These are phyloP conservation scores for Neomonachus schauinslandi DNA, from an alignment of 2,113 vertebrate species.

Conservation along the genomic window DNA sequence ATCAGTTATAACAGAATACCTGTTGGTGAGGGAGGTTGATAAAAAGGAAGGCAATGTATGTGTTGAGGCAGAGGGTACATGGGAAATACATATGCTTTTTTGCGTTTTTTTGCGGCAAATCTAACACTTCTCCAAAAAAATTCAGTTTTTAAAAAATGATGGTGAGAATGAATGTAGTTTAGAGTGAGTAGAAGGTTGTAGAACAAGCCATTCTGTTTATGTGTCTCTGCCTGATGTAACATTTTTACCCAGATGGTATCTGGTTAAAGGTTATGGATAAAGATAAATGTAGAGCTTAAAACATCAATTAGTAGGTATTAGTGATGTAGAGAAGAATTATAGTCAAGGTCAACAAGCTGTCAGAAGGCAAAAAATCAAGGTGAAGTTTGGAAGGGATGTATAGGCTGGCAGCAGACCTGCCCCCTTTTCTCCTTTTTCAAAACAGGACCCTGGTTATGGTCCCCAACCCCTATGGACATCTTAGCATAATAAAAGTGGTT, in stretches of 20 bases:
- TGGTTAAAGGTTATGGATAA: conserved; percentile 11
- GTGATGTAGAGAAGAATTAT: background rate
- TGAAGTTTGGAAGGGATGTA: background rate
- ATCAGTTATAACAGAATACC: background rate
- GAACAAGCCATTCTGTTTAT: background rate
- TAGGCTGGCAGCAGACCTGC: background rate
- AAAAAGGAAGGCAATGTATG: background rate
- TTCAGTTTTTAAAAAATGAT: background rate
- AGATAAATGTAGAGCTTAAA: background rate
- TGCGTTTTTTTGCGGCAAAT: background rate
- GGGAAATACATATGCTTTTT: background rate
- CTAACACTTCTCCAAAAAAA: background rate
- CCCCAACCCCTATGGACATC: background rate
- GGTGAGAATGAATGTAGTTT: background rate
- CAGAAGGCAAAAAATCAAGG: background rate
- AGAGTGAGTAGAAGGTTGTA: background rate
- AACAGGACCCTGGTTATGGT: background rate
- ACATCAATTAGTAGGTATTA: background rate
- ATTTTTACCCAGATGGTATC: conserved; percentile 5
- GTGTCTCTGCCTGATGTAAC: background rate
- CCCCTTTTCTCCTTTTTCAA: background rate
- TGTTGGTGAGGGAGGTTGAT: background rate
- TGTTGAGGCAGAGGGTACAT: background rate
- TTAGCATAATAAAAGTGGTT: background rate
- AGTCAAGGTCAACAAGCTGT: background rate